Conservation (phyloP, 92 coral and sea anemone species). For the Epizoanthus scotinus region DNA sequence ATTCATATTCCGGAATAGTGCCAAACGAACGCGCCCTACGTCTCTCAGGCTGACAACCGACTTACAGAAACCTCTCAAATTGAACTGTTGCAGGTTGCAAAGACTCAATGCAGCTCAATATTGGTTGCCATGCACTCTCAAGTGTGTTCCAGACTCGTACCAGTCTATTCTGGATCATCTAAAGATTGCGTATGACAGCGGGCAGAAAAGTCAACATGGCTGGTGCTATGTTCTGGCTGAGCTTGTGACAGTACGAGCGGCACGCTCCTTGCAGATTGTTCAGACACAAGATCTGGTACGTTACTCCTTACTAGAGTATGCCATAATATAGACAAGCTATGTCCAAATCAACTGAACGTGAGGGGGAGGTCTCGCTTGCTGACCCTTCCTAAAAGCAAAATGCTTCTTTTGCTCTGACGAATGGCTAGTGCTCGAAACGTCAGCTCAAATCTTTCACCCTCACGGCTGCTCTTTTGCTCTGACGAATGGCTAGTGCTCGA, state of each 20-base stretch:
- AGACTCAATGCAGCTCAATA: slow-evolving; percentile 67
- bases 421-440: too few relatives aligned
- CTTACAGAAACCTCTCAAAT: neutral
- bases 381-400: too few relatives aligned
- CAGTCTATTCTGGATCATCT: slow-evolving; percentile 44
- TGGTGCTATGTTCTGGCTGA: slow-evolving; percentile 24
- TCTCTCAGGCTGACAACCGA: too few relatives aligned
- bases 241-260: slow-evolving; percentile 13
- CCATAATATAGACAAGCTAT: too few relatives aligned
- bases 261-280: slow-evolving; percentile 9
- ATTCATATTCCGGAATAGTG: too few relatives aligned
- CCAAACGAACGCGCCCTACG: too few relatives aligned
- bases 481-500: too few relatives aligned
- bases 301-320: neutral
- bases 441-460: too few relatives aligned
- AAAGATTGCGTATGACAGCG: neutral
- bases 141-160: slow-evolving; percentile 51
- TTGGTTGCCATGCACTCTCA: slow-evolving; percentile 79
- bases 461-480: too few relatives aligned
- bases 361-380: too few relatives aligned
- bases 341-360: too few relatives aligned
- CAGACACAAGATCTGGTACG: slow-evolving; percentile 16
- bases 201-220: neutral
- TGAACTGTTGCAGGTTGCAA: slow-evolving; percentile 42
- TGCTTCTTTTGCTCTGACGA: too few relatives aligned